These are phyloP conservation scores for Microplitis demolitor DNA, from an alignment of 1,140 invertebrate species.

Conservation along the genomic window DNA sequence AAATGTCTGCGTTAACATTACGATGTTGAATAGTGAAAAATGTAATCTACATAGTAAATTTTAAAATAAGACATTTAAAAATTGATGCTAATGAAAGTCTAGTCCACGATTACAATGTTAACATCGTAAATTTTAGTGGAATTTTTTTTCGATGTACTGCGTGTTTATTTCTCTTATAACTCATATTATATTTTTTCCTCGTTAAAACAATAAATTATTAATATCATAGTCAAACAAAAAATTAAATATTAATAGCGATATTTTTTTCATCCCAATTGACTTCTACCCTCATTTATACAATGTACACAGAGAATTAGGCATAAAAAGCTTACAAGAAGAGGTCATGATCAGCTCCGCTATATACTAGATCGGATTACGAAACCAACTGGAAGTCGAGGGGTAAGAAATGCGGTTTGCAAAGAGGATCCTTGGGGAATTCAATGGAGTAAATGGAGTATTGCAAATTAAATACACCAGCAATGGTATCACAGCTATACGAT, in stretches of 20 bases:
- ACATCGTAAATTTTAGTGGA: too few relatives aligned
- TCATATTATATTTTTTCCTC: too few relatives aligned
- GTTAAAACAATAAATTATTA: too few relatives aligned
- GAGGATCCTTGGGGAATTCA: conserved; percentile 41
- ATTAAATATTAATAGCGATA: conserved; percentile 39
- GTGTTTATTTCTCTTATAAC: too few relatives aligned
- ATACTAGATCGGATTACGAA: conserved; percentile 34
- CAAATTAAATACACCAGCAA: conserved; percentile 47
- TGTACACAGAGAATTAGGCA: conserved; percentile 29
- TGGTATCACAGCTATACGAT: background rate
- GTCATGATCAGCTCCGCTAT: conserved; percentile 19
- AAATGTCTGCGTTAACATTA: too few relatives aligned
- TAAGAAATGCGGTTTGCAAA: conserved; percentile 47
- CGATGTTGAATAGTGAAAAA: too few relatives aligned
- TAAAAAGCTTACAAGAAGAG: conserved; percentile 27
- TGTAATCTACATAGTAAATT: too few relatives aligned
- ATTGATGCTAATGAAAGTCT: too few relatives aligned
- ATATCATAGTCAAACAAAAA: too few relatives aligned
- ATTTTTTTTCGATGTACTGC: too few relatives aligned
- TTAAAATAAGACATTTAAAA: too few relatives aligned
- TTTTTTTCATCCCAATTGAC: background rate
- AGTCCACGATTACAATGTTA: too few relatives aligned
- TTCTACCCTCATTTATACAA: background rate
- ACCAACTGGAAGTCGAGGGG: conserved; percentile 31
- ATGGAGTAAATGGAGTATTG: conserved; percentile 53